Evolutionary conservation across 2,888 invertebrate species (phyloP).

Genomic region (Argyresthia goedartella): DNA sequence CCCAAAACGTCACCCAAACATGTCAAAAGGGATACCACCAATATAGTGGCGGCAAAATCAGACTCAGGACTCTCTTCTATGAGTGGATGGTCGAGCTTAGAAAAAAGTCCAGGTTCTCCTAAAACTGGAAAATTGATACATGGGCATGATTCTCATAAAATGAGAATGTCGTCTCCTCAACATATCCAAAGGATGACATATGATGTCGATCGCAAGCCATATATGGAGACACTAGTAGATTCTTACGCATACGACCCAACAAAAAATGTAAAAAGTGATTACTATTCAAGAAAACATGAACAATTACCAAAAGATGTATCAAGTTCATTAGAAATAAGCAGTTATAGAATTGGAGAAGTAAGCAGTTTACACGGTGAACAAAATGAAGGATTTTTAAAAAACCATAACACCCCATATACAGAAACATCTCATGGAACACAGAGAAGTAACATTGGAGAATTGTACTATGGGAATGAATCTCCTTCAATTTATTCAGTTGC

Average conservation of each 20-base stretch:
- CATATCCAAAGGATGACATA: slow-evolving; percentile 44
- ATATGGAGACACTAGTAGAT: slow-evolving; percentile 70
- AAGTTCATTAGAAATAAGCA: slow-evolving; percentile 30
- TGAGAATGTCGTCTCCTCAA: slow-evolving; percentile 50
- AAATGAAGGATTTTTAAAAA: slow-evolving; percentile 10
- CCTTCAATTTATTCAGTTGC: slow-evolving; percentile 83
- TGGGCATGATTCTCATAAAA: slow-evolving; percentile 51
- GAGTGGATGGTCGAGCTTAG: slow-evolving; percentile 88
- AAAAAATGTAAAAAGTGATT: slow-evolving; percentile 42
- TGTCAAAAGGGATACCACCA: slow-evolving; percentile 68
- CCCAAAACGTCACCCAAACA: slow-evolving; percentile 80
- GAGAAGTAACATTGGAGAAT: slow-evolving; percentile 47
- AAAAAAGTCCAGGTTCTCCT: slow-evolving; percentile 87
- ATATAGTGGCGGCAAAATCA: slow-evolving; percentile 82
- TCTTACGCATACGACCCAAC: slow-evolving; percentile 45
- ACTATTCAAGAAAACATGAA: slow-evolving; percentile 33
- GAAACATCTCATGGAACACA: slow-evolving; percentile 33
- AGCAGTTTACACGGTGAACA: slow-evolving; percentile 34
- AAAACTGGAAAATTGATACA: slow-evolving; percentile 67
- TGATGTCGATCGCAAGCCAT: slow-evolving; percentile 56
- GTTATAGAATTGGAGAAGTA: slow-evolving; percentile 15
- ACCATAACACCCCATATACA: slow-evolving; percentile 25
- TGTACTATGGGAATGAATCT: slow-evolving; percentile 63
- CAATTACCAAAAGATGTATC: slow-evolving; percentile 26
- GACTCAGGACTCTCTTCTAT: slow-evolving; percentile 90